Evolutionary conservation across 1,140 invertebrate species (phyloP), one percentile per base, ranked within the genome.

Genomic region (Diprion similis): DNA sequence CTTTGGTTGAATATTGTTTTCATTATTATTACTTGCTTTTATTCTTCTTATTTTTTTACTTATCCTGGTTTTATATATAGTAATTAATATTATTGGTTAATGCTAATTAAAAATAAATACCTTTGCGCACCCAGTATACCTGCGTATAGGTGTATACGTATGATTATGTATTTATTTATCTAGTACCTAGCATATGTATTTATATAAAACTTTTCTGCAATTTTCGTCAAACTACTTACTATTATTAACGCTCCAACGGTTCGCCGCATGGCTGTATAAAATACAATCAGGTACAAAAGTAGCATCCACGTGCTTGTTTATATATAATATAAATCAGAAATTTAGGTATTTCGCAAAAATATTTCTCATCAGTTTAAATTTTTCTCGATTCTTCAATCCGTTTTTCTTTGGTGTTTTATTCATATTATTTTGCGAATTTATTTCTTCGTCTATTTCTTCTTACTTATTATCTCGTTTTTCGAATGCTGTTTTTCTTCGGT

Each of bases 231-330:
- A 68, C 17, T 68, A 19, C 66, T 18, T 68, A 68, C 66, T 19
- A 11, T 64, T 64, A 64, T 64, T 17, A 18, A 15, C 51, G 51
- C 18, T 68, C 66, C 66, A 68, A 68, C 66, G 66, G 66, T 68
- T 68, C 37, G 66, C 66, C 18, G 66, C 19, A 17, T 18, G 66
- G 66, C 18, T 45, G 37, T 68, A 68, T 45, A 76, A 77, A 79
- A 81, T 82, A 81, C 75, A 78, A 79, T 84, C 82, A 84, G 83
- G 83, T 84, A 84, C 83, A 83, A 80, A 76, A 84, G 82, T 84
- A 84, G 83, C 83, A 80, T 83, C 51, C 51, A 59, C 51, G 9
- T 59, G 51, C 51, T 59, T 8, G 9, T 59, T 59, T 8, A 37
- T 37, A 37, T 37, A 37, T 37, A 37, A 37, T 37, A 37, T 37